Evolutionary conservation across 2,888 invertebrate species (phyloP).

Genomic region (Gerosis bhagava): DNA sequence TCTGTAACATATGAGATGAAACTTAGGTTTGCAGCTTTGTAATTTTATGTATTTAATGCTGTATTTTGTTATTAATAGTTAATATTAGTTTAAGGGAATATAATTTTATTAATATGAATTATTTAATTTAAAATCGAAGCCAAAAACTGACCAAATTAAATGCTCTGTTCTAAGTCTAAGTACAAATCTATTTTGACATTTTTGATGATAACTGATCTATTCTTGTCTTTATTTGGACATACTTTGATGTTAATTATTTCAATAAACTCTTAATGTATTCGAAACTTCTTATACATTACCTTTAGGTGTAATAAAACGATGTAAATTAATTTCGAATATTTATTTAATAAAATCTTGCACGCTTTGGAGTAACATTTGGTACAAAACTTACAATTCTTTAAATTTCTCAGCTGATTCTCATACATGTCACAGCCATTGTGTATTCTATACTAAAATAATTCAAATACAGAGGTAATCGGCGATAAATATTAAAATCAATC

Average conservation of each 20-base stretch:
- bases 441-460: constrained; percentile 21
- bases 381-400: constrained; percentile 48
- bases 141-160: constrained; percentile 21
- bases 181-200: constrained; percentile 6
- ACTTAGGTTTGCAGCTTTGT: constrained; percentile 3
- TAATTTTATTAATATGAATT: constrained; percentile 13
- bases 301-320: constrained; percentile 17
- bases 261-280: constrained; percentile 47
- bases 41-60: constrained; percentile 7
- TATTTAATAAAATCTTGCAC: constrained; percentile 45
- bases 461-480: no score
- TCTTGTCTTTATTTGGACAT: constrained; percentile 36
- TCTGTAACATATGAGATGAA: no score
- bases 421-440: constrained; percentile 68
- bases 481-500: no score
- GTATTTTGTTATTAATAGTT: constrained; percentile 14
- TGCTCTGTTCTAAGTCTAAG: constrained; percentile 9
- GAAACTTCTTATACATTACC: constrained; percentile 27
- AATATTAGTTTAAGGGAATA: no score
- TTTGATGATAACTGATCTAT: not conserved
- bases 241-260: constrained; percentile 47
- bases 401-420: constrained; percentile 46
- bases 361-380: constrained; percentile 46
- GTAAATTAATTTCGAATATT: constrained; percentile 28
- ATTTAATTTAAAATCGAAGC: constrained; percentile 1